Evolutionary conservation across 2,888 invertebrate genomes (phyloP), one percentile per base, ranked within the genome.

Genomic region (Archips crataeganus): DNA sequence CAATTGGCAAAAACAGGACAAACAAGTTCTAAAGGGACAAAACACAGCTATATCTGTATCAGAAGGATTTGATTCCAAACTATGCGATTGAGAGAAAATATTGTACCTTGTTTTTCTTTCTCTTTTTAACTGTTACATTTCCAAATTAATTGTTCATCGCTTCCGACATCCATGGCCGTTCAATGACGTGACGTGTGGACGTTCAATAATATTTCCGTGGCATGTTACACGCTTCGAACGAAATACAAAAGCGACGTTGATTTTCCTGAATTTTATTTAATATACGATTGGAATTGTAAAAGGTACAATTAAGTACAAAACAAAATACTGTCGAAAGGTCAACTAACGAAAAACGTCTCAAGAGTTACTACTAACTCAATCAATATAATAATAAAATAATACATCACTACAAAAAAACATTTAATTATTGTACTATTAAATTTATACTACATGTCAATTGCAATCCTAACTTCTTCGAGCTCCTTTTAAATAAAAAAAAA

Each of bases 361-460:
- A 5, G n/a, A 61, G 49, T 49, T 47, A 10, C 34, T 10, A 10
- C 39, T 39, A 6, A 32, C 23, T 23, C 23, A 23, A 23, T 10
- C 10, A 32, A 32, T 54, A 23, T 32, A 32, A 32, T 11, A 32
- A 32, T 32, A 57, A 32, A 13, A 57, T 54, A 66, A 54, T 66
- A 54, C 23, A 66, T 11, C 39, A 10, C 39, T 8, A 32, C 10
- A 4, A 32, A 57, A 57, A 57, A 57, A 32, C 39, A 15, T 23
- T 65, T 54, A 51, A 51, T 47, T 15, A 64, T 70, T 64, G 47
- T 71, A 71, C 47, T 65, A 65, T 23, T 39, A 23, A 71, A 59
- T 36, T 13, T 59, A 63, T 59, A 57, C 57, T 71, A 65, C 45
- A n/a, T 45, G 42, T 62, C 11, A 15, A 15, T 42, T 32, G 23